phyloP scores from a whole-genome alignment of 2,113 vertebrate genomes.

The Chloropsis cyanopogon region DNA sequence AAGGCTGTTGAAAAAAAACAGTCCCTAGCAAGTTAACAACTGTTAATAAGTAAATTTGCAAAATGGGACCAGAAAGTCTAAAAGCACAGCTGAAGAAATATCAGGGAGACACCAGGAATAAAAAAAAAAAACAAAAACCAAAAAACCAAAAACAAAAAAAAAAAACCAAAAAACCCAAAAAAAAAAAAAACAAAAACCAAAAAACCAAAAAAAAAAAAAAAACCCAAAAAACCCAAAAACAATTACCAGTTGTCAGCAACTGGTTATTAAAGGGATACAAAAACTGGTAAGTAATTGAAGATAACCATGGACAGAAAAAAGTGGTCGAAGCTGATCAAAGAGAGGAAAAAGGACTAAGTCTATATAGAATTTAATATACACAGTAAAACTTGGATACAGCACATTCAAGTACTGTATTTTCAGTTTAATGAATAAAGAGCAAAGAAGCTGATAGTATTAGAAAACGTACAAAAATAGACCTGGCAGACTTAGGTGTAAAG shows the following conservation, averaged over 20 bases:
- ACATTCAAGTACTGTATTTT: not conserved
- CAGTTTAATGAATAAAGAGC: not conserved
- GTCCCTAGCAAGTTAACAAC: not conserved
- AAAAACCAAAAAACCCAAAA: not conserved
- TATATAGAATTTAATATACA: not conserved
- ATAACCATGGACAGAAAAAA: not conserved
- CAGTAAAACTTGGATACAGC: not conserved
- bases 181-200: no score
- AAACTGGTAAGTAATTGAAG: not conserved
- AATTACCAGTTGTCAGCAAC: not conserved
- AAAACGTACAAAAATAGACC: not conserved
- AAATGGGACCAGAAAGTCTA: not conserved
- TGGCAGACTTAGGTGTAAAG: not conserved
- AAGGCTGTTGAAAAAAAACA: not conserved
- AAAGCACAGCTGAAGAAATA: not conserved
- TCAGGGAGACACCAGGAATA: not conserved
- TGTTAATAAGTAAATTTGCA: not conserved
- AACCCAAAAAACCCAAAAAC: not conserved
- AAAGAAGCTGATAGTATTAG: not conserved
- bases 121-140: no score
- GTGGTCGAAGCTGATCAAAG: not conserved
- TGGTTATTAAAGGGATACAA: not conserved
- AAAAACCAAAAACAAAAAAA: no score
- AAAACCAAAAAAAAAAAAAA: not conserved
- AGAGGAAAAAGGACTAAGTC: not conserved